phyloP scores from a whole-genome alignment of 2,888 invertebrate genomes.

The Coleophora deauratella region DNA sequence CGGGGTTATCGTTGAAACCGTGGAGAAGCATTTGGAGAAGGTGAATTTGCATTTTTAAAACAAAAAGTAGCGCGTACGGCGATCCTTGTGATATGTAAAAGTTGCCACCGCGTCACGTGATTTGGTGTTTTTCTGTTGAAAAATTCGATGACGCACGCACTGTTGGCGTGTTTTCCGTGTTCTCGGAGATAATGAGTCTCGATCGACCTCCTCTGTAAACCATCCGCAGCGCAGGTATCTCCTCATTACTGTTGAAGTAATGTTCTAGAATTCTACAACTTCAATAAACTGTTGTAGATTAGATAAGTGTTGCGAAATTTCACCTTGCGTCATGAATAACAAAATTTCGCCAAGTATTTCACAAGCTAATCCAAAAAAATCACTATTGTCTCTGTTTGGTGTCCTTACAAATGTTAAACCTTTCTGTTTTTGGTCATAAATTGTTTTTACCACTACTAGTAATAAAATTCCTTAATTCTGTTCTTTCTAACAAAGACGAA shows the following conservation, averaged over 20 bases:
- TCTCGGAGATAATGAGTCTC: constrained; percentile 37
- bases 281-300: constrained; percentile 4
- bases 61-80: constrained; percentile 15
- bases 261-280: not conserved
- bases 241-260: constrained; percentile 21
- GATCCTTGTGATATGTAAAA: constrained; percentile 15
- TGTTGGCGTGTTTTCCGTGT: constrained; percentile 38
- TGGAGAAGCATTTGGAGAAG: constrained; percentile 96
- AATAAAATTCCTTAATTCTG: too few relatives aligned
- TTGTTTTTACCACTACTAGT: not conserved
- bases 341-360: not conserved
- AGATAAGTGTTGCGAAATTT: constrained; percentile 4
- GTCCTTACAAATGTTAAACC: too few relatives aligned
- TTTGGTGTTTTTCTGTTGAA: too few relatives aligned
- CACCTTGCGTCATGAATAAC: not conserved
- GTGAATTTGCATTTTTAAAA: constrained; percentile 80
- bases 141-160: constrained; percentile 36
- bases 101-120: constrained; percentile 31
- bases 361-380: not conserved
- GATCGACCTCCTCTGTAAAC: constrained; percentile 47
- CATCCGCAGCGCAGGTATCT: constrained; percentile 52
- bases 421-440: too few relatives aligned
- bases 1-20: constrained; percentile 92
- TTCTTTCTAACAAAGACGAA: not conserved
- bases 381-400: too few relatives aligned